These are phyloP conservation scores for Caerostris darwini DNA, from an alignment of 1,140 invertebrate species.

Conservation along the genomic window DNA sequence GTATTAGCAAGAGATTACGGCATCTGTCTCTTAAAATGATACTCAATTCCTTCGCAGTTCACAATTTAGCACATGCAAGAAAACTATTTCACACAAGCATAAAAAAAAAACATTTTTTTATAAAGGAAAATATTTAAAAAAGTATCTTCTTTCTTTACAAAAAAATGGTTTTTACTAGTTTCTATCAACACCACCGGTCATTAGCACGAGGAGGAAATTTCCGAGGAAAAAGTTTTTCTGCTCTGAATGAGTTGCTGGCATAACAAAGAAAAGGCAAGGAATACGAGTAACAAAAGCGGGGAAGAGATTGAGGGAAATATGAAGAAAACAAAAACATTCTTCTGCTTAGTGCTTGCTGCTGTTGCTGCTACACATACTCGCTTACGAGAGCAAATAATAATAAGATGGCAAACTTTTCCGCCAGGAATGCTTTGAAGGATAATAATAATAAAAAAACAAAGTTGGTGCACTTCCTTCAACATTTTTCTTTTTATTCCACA, in stretches of 20 bases:
- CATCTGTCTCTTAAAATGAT: too few species aligned
- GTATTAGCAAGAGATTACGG: too few species aligned
- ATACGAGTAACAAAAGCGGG: not conserved
- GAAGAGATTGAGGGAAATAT: not conserved
- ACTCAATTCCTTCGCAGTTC: not conserved
- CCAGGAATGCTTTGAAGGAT: slow-evolving; percentile 43
- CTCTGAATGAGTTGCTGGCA: not conserved
- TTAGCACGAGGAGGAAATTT: slow-evolving; percentile 10
- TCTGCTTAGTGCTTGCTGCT: not conserved
- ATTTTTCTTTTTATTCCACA: slow-evolving; percentile 18
- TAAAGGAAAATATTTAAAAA: not conserved
- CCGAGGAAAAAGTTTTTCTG: not conserved
- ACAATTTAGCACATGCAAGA: not conserved
- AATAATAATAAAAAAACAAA: slow-evolving; percentile 32
- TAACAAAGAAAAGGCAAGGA: slow-evolving; percentile 9
- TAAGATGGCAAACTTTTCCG: slow-evolving; percentile 21
- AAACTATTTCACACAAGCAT: not conserved
- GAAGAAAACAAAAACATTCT: not conserved
- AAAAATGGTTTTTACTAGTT: not conserved
- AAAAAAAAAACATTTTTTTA: not conserved
- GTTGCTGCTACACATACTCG: not conserved
- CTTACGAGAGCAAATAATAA: slow-evolving; percentile 26
- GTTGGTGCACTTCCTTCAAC: not conserved
- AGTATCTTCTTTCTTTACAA: not conserved
- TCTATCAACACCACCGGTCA: slow-evolving; percentile 14